Evolutionary conservation across 2,797 vertebrate genomes (phyloP).

Genomic region (Melanotaenia trifasciata): DNA sequence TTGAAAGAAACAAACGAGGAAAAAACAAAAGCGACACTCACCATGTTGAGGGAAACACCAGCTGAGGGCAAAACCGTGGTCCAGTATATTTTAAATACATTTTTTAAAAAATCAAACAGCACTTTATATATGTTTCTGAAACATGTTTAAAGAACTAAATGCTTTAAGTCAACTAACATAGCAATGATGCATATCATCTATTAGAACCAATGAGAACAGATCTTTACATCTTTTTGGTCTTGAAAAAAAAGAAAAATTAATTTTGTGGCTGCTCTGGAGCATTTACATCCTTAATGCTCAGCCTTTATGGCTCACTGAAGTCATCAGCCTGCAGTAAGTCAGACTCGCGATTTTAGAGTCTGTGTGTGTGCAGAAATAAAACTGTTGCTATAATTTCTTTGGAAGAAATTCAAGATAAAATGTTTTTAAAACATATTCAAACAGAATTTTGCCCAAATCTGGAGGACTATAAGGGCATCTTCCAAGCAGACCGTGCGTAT

Average conservation of each 20-base stretch:
- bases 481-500: background rate
- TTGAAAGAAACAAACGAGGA: background rate
- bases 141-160: background rate
- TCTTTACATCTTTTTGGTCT: background rate
- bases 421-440: conserved; percentile 20
- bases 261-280: background rate
- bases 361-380: too few species aligned
- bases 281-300: background rate
- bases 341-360: background rate
- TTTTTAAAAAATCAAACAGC: background rate
- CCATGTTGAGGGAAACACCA: background rate
- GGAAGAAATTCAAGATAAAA: background rate
- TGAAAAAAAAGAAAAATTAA: background rate
- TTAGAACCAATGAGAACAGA: background rate
- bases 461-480: conserved; percentile 4
- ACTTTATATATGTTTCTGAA: background rate
- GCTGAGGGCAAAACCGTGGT: conserved; percentile 25
- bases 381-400: too few species aligned
- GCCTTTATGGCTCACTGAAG: too few species aligned
- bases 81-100: conserved; percentile 15
- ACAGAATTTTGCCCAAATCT: conserved; percentile 3
- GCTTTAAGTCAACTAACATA: background rate
- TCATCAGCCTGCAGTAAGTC: background rate
- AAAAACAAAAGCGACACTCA: background rate
- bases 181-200: background rate